Base-by-base conservation (phyloP, 2,797 vertebrate genomes). In the Catharus ustulatus region DNA sequence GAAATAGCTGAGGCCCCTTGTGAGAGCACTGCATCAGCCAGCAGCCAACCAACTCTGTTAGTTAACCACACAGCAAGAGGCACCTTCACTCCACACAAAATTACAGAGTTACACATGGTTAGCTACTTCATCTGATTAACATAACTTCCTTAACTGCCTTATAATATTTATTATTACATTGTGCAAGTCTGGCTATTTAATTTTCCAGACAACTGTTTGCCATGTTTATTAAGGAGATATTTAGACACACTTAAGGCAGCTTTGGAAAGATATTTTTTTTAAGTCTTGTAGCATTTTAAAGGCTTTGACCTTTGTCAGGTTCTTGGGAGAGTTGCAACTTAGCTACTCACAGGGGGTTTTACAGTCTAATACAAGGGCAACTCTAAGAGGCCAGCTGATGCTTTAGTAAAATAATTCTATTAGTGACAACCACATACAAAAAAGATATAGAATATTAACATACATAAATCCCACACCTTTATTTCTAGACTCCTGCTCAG, bases 1-100 rank as follows among this genome's bases (percentile, higher is more conserved):
- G 58, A 86, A 76, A 78, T 21, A 71, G 58, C 46, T 68, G 59
- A 36, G 78, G 43, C 16, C 55, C 61, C 32, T 38, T n/a, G 19
- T 57, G 42, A 88, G 67, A 94, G 59, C 43, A 71, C 9, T 15
- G 14, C 49, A 19, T 89, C 82, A 96, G 78, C 48, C 57, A 93
- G 86, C 80, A 95, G 75, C 59, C 73, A 89, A 78, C 24, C 32
- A 49, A 91, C 88, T 88, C 95, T 71, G 67, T 77, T 93, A 95
- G 96, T 87, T 95, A 97, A 96, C 61, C 90, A 73, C 95, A 96
- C 84, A 96, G 92, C 95, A 96, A 94, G 96, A 94, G 67, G 62
- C 55, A 91, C 62, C 84, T 77, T 86, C 27, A 10, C 81, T 95
- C 87, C 78, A 75, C 4, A 55, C 68, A 96, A 94, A 97, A 97